Evolutionary conservation across 2,797 vertebrate genomes (phyloP), one percentile per base, ranked within the genome.

Genomic region (Enteromius mattozi): DNA sequence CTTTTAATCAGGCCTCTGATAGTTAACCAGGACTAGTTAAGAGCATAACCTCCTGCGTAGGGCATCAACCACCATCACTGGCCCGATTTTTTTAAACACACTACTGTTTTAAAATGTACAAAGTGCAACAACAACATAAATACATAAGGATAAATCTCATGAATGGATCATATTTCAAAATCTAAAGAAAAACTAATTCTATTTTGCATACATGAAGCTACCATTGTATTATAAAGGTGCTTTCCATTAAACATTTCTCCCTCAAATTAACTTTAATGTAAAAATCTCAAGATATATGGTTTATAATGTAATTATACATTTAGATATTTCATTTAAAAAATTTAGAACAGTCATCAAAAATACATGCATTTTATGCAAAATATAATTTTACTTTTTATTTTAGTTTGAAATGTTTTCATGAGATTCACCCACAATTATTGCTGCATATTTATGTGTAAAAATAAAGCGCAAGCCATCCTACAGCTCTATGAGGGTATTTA

Each of bases 51-150:
- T 12, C 2, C 24, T 21, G 37, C 24, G 37, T 45, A 76, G n/a
- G 30, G 85, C 80, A 76, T 81, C 49, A 89, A 82, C 75, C 76
- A 66, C 45, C 71, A 27, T 88, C 84, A 87, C 19, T 79, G 68
- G 78, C 84, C 75, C 42, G 24, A 69, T n/a, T 76, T 17, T 37
- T 37, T 27, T 71, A 16, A 14, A 45, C 19, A 63, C 13, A 2
- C 66, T 30, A 19, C 47, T 12, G 6, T 21, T 81, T 9, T 17
- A 5, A 82, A 61, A 82, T 65, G 21, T 65, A 47, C 71, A 80
- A 33, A 68, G 27, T 51, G 78, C 71, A 68, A 7, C 16, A 21
- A 13, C 10, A 68, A 30, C 33, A 68, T 40, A 76, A 76, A 83
- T 77, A 82, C 37, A 66, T 14, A 65, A 61, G 30, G 42, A 45